These are phyloP conservation scores for Barnardius zonarius DNA, from an alignment of 2,113 vertebrate genomes.

Conservation along the genomic window DNA sequence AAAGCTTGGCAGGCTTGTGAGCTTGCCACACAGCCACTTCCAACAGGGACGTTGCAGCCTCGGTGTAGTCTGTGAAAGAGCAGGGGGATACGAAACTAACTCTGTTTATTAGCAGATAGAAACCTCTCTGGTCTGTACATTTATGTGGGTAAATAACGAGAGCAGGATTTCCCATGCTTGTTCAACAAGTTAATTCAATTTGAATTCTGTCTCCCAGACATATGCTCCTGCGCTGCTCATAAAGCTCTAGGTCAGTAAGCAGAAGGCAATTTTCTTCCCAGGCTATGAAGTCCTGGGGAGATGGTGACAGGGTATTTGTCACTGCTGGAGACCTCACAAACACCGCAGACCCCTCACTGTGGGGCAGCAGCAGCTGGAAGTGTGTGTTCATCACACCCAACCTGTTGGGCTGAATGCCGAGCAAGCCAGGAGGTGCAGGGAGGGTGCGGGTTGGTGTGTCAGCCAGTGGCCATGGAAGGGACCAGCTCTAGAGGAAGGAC, in stretches of 20 bases:
- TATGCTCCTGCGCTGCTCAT: background rate
- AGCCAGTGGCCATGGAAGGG: accelerated
- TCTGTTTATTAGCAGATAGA: background rate
- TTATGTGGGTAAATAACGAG: background rate
- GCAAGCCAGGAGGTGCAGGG: background rate
- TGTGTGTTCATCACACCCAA: background rate
- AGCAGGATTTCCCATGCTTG: background rate
- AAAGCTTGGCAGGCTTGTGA: background rate
- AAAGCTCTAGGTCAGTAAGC: background rate
- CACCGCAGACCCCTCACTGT: background rate
- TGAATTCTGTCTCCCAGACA: background rate
- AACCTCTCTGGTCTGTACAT: background rate
- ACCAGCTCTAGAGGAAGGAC: background rate
- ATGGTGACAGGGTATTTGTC: background rate
- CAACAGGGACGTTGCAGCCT: background rate
- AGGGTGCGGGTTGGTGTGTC: background rate
- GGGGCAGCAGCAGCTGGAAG: background rate
- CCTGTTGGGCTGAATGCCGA: background rate
- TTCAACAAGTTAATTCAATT: background rate
- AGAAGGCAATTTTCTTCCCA: background rate
- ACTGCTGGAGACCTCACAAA: background rate
- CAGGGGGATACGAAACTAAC: background rate
- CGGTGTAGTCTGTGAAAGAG: background rate
- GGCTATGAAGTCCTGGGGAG: background rate
- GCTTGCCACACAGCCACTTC: background rate